Percentiles rank a stretch among this genome's conserved stretches.
Conservation (phyloP, 2,797 vertebrate species). For the Sebastes oblongus region DNA sequence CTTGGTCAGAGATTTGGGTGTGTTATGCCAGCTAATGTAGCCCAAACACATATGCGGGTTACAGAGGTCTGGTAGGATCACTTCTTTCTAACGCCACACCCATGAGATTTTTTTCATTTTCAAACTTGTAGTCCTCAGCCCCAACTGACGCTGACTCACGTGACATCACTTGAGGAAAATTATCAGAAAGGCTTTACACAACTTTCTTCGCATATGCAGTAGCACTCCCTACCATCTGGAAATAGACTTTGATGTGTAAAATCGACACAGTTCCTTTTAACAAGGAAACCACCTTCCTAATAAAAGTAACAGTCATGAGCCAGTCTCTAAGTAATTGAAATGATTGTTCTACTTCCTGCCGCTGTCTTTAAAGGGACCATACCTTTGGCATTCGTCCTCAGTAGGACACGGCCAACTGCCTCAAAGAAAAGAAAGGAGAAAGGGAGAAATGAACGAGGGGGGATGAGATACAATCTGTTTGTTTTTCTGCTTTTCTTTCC, state of each 20-base stretch:
- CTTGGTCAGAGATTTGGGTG: no score
- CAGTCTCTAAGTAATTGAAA: not conserved
- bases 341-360: slow-evolving; percentile 7
- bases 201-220: not conserved
- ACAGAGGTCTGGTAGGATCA: no score
- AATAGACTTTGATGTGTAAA: not conserved
- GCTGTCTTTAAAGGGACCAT: not conserved
- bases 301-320: not conserved
- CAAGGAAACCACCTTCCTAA: not conserved
- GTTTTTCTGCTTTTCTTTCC: slow-evolving; percentile 80
- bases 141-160: no score
- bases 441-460: slow-evolving; percentile 33
- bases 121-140: no score
- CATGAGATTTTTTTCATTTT: no score
- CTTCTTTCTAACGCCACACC: no score
- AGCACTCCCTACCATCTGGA: not conserved
- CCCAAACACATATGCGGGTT: no score
- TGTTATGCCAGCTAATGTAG: no score
- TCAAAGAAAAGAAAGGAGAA: slow-evolving; percentile 29
- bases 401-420: slow-evolving; percentile 5
- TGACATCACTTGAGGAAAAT: no score
- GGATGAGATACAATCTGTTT: slow-evolving; percentile 73
- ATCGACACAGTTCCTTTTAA: not conserved
- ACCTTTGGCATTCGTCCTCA: not conserved
- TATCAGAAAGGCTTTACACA: not conserved